Evolutionary conservation across 2,113 vertebrate species (phyloP).

Genomic region (Budorcas taxicolor): DNA sequence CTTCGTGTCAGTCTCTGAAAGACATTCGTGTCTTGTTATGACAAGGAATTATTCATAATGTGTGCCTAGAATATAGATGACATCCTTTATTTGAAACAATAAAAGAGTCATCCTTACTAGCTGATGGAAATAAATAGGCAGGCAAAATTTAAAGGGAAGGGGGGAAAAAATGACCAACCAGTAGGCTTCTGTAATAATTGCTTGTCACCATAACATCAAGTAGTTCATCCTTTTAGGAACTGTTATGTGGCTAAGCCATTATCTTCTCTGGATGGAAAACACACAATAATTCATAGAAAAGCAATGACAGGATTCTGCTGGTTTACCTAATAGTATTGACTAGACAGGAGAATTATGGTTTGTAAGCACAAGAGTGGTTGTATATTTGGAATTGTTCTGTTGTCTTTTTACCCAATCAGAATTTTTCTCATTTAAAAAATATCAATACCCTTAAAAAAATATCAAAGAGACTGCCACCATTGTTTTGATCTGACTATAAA

Average conservation of each 20-base stretch:
- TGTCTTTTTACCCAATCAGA: constrained; percentile 48
- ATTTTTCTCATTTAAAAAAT: constrained; percentile 55
- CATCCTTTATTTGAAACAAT: constrained; percentile 74
- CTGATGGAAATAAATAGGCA: constrained; percentile 68
- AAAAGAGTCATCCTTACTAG: constrained; percentile 49
- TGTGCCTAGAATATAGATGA: constrained; percentile 75
- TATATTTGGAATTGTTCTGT: constrained; percentile 43
- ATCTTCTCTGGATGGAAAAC: constrained; percentile 44
- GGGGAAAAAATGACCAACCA: not conserved
- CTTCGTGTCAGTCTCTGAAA: constrained; percentile 66
- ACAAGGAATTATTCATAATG: constrained; percentile 73
- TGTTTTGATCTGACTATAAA: not conserved
- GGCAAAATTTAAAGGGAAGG: constrained; percentile 56
- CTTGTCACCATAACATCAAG: constrained; percentile 45
- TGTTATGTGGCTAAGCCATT: constrained; percentile 7
- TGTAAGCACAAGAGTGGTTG: constrained; percentile 33
- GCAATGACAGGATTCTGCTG: constrained; percentile 51
- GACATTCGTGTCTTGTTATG: constrained; percentile 71
- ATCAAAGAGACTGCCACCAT: not conserved
- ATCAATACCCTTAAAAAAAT: constrained; percentile 57
- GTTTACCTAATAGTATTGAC: constrained; percentile 59
- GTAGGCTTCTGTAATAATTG: constrained; percentile 59
- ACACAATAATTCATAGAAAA: constrained; percentile 53
- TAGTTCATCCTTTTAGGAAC: constrained; percentile 64
- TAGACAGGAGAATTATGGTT: constrained; percentile 49